Evolutionary conservation across 2,113 vertebrate genomes (phyloP).

Genomic region (Mobula hypostoma): DNA sequence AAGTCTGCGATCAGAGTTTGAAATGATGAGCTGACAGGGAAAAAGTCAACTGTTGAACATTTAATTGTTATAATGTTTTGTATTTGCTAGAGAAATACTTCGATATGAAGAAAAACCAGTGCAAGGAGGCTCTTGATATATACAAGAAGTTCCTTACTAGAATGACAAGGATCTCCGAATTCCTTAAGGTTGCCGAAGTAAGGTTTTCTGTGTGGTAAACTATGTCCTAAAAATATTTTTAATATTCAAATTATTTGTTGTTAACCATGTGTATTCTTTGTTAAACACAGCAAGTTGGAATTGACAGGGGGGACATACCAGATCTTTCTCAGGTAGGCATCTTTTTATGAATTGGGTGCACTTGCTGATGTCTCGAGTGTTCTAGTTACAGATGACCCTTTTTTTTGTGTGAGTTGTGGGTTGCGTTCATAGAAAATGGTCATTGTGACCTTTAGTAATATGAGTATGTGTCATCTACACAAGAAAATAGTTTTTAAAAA

Average conservation of each 20-base stretch:
- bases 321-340: conserved; percentile 83
- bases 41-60: not conserved
- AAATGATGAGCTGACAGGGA: not conserved
- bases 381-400: no score
- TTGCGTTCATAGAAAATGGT: no score
- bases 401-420: no score
- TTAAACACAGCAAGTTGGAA: conserved; percentile 85
- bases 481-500: no score
- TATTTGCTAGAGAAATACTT: conserved; percentile 85
- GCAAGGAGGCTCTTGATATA: conserved; percentile 96
- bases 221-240: not conserved
- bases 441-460: not conserved
- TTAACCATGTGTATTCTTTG: conserved; percentile 39
- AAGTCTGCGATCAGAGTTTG: not conserved
- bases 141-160: conserved; percentile 98
- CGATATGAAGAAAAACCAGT: conserved; percentile 98
- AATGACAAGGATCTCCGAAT: conserved; percentile 97
- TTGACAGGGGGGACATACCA: conserved; percentile 93
- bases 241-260: conserved; percentile 39
- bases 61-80: not conserved
- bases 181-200: conserved; percentile 98
- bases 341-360: not conserved
- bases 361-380: not conserved
- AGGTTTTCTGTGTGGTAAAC: conserved; percentile 41
- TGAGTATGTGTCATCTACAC: not conserved